These are phyloP conservation scores for Brachypodius melanocephalos DNA, from an alignment of 2,113 vertebrate genomes.

Conservation along the genomic window DNA sequence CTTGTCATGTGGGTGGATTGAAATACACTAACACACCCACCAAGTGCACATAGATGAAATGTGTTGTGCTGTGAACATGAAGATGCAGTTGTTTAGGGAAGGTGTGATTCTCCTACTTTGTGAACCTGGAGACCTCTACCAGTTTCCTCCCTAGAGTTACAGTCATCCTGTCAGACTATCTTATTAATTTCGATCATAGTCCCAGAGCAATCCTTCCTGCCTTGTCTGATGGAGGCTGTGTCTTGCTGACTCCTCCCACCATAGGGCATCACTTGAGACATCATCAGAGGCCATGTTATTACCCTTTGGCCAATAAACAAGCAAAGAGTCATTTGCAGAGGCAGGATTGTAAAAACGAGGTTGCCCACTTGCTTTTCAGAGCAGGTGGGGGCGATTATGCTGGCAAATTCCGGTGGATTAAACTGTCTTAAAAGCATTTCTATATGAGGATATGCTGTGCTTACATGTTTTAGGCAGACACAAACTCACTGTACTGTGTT, in stretches of 20 bases:
- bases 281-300: background rate
- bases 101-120: slow-evolving; percentile 11
- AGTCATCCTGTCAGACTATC: background rate
- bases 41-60: slow-evolving; percentile 52
- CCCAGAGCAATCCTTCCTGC: background rate
- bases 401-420: background rate
- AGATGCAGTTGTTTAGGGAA: slow-evolving; percentile 61
- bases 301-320: background rate
- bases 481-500: background rate
- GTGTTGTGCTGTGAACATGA: slow-evolving; percentile 46
- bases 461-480: background rate
- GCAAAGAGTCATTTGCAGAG: background rate
- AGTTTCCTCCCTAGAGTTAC: background rate
- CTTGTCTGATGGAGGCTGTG: background rate
- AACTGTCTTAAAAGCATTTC: background rate
- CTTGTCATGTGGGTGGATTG: slow-evolving; percentile 58
- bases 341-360: background rate
- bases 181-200: background rate
- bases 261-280: background rate
- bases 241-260: slow-evolving; percentile 1
- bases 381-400: background rate
- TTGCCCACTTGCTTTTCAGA: slow-evolving; percentile 12
- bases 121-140: slow-evolving; percentile 4
- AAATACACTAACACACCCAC: slow-evolving; percentile 65
- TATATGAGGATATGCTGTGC: background rate